phyloP scores from a whole-genome alignment of 2,113 vertebrate genomes.

The Anser brachyrhynchus region DNA sequence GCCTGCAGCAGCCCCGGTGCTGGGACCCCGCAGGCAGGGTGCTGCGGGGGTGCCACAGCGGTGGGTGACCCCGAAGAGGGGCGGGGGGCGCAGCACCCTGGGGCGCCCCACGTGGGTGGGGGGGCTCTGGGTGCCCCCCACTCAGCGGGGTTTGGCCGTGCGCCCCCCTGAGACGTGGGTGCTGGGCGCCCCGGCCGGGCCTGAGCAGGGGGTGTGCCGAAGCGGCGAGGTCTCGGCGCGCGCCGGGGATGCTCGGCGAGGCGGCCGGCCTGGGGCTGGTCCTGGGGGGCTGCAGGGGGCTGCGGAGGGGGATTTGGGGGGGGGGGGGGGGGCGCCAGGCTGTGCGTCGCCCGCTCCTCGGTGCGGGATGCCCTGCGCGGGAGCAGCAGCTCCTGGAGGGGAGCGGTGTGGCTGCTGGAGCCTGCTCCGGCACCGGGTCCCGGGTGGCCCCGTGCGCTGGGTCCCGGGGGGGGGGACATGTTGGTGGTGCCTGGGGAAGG shows the following conservation, averaged over 20 bases:
- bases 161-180: not conserved
- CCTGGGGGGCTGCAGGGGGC: not conserved
- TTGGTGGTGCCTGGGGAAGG: too few relatives aligned
- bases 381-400: not conserved
- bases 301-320: too few relatives aligned
- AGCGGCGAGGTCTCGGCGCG: not conserved
- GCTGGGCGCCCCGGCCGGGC: not conserved
- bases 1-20: not conserved
- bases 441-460: too few relatives aligned
- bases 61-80: not conserved
- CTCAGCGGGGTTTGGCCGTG: not conserved
- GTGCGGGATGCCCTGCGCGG: not conserved
- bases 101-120: not conserved
- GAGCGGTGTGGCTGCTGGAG: too few relatives aligned
- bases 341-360: fast-evolving
- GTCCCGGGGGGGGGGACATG: too few relatives aligned
- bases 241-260: not conserved
- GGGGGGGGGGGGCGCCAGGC: not conserved
- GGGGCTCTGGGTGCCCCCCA: not conserved
- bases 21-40: not conserved
- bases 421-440: not conserved
- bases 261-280: not conserved
- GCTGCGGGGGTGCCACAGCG: not conserved
- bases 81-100: not conserved
- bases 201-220: not conserved